A percentile compares a stretch with the other conserved stretches of the same genome.
Evolutionary conservation across 2,888 invertebrate species (phyloP).

Genomic region (Agriopis leucophaearia): DNA sequence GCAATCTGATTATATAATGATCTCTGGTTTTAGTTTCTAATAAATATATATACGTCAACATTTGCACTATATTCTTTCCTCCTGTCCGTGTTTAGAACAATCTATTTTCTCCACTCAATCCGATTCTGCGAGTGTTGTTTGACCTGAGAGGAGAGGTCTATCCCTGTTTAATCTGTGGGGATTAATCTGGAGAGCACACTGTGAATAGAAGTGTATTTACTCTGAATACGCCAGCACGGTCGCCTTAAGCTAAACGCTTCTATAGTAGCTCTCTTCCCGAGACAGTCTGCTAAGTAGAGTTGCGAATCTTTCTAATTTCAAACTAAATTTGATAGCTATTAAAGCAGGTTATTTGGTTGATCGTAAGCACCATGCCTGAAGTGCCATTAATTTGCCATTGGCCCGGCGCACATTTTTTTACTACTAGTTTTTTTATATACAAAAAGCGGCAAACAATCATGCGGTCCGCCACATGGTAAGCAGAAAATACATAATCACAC

Average conservation of each 20-base stretch:
- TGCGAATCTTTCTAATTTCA: no score
- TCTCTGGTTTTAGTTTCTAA: no score
- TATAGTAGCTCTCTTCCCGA: background rate
- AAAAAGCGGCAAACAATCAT: no score
- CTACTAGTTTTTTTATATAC: no score
- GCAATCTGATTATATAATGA: no score
- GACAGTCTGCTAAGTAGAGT: background rate
- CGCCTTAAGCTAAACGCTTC: conserved; percentile 1
- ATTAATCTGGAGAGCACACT: conserved; percentile 26
- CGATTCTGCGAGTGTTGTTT: conserved; percentile 20
- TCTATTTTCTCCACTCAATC: conserved; percentile 10
- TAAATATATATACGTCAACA: background rate
- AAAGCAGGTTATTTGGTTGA: no score
- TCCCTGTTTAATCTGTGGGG: conserved; percentile 27
- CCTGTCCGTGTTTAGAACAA: background rate
- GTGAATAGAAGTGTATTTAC: conserved; percentile 21
- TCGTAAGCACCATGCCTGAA: no score
- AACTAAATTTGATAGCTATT: no score
- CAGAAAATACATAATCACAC: no score
- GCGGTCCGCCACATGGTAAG: no score
- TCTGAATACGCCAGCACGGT: conserved; percentile 7
- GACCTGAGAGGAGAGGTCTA: conserved; percentile 17
- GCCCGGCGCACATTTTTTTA: no score
- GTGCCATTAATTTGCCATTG: no score
- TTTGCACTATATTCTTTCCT: background rate